Base-by-base conservation (phyloP, 1,140 invertebrate species). In the Heliconius eleuchia region DNA sequence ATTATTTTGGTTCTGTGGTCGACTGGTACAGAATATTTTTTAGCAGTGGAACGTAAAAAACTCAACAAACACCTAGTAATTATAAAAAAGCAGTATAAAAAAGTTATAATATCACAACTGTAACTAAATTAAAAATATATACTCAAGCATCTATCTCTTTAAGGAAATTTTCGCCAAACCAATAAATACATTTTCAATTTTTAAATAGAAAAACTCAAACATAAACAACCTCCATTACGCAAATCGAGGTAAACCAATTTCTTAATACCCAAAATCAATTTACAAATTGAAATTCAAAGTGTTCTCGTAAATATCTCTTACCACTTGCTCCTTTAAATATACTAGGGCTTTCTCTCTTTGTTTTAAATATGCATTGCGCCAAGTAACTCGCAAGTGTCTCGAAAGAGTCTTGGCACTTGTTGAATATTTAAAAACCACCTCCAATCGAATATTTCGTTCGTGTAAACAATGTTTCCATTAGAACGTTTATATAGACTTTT, bases 341-440 rank as follows among this genome's bases (percentile, higher is more conserved):
- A 66, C 76, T 76, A 80, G 76, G 74, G 76, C 70, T 70, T 77
- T 66, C 76, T 78, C 85, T 83, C 85, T 86, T 87, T 86, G 83
- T 85, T 88, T 92, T 88, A 92, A 91, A 92, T 91, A 92, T 92
- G 89, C 86, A 92, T 87, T 81, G 83, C 84, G 78, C 83, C 86
- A 87, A 83, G 86, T 83, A 82, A 84, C 87, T 82, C 76, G 83
- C 88, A 87, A 91, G 84, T 87, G 86, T 90, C 87, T 87, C 85
- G 83, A 89, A 90, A 91, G 86, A 87, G 85, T 85, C 85, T 82
- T 80, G 84, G 86, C 81, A 88, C 87, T 91, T 90, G 89, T 89
- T 92, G 90, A 92, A 92, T 92, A 90, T 92, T 92, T 92, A 87
- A 91, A 86, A 89, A 86, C 84, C 74, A 88, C 87, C 82, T 88